Evolutionary conservation across 2,888 invertebrate genomes (phyloP), one percentile per base, ranked within the genome.

Genomic region (Macaria liturata): DNA sequence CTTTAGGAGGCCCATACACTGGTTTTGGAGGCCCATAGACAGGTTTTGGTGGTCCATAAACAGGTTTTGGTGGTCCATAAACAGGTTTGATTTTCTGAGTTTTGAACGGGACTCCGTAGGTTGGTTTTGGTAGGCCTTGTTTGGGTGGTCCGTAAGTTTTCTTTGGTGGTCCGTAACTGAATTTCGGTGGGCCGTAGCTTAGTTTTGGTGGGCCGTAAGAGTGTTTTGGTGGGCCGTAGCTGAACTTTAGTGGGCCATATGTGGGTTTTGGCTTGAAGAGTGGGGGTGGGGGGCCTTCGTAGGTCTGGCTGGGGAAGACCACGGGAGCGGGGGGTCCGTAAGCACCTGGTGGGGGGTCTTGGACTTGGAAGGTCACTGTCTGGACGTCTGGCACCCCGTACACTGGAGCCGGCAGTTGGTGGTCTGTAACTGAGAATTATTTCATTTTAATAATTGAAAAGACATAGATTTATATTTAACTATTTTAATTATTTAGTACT

Each of bases 341-440:
- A 0, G 90, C 83, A 6, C 89, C 81, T 0, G 88, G 83, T 0
- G 91, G 91, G 0, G 88, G 67, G 0, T 84, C 80, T 6, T 77
- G 70, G 47, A 72, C 80, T 6, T 77, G 70, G 48, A 72, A 75
- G 51, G 66, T 64, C 31, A 55, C 48, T 7, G 73, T 77, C 56
- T 88, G 85, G 47, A 84, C 78, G 61, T 93, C 90, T 4, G 94
- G 94, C 0, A 92, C 93, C 54, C 94, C 94, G 72, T 94, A 94
- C 0, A 94, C 88, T 20, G 94, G 94, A 3, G 91, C 84, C 1
- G 94, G 94, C 9, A 88, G 80, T 9, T 72, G 81, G 1, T 80
- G 59, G 58, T 92, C 93, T 80, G 87, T 73, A 84, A 93, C 87
- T 80, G 66, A 61, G 31, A 42, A 37, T 6, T 6, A 37, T 37